These are phyloP conservation scores for Trachurus trachurus DNA, from an alignment of 2,797 vertebrate species.

Conservation along the genomic window DNA sequence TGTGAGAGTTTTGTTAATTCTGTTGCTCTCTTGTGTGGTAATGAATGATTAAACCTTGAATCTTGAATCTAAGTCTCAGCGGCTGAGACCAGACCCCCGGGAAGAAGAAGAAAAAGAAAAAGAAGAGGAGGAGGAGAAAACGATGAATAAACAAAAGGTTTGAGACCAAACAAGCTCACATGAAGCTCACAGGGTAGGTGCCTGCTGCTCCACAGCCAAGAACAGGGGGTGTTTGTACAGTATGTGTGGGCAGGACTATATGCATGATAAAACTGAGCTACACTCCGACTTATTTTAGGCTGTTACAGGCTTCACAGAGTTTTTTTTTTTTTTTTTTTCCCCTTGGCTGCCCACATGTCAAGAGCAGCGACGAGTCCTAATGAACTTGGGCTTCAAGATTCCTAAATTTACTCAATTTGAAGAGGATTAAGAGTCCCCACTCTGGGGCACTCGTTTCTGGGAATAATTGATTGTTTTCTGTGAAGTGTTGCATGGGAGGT, in stretches of 20 bases:
- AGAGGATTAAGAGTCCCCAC: constrained; percentile 64
- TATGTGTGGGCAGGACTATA: constrained; percentile 23
- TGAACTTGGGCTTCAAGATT: constrained; percentile 43
- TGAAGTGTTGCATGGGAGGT: constrained; percentile 54
- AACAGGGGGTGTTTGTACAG: constrained; percentile 48
- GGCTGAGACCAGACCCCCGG: constrained; percentile 40
- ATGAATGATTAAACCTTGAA: too few species aligned
- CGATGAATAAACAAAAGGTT: constrained; percentile 60
- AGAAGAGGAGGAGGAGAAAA: constrained; percentile 9
- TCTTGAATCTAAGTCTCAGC: constrained; percentile 5
- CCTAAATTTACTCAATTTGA: constrained; percentile 64
- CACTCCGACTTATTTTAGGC: not conserved
- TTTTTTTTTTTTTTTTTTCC: too few species aligned
- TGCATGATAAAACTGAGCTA: not conserved
- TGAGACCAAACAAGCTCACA: constrained; percentile 55
- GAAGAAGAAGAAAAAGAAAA: constrained; percentile 33
- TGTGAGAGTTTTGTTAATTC: too few species aligned
- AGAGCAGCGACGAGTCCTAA: constrained; percentile 43
- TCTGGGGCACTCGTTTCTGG: constrained; percentile 57
- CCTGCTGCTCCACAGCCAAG: constrained; percentile 33
- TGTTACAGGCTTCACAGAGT: constrained; percentile 15
- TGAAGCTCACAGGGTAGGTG: constrained; percentile 57
- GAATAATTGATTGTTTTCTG: constrained; percentile 75
- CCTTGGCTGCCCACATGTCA: constrained; percentile 34
- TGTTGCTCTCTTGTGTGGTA: too few species aligned